Conservation (phyloP, 1,140 invertebrate species). For the Macrotrachela quadricornifera region DNA sequence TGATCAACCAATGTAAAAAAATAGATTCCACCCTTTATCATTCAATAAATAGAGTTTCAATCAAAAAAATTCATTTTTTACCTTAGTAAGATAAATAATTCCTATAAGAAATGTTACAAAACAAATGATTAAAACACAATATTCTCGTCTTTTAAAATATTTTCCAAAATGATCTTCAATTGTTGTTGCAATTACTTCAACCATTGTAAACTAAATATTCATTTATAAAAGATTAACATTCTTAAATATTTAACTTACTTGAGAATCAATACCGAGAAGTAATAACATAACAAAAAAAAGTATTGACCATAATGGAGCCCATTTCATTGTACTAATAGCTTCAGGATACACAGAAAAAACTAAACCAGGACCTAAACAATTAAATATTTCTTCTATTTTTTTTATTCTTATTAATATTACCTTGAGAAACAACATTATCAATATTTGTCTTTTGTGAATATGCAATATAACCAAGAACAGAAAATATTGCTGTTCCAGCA, state of each 20-base stretch:
- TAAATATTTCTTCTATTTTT: not conserved
- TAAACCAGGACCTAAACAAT: slow-evolving; percentile 21
- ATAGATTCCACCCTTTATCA: slow-evolving; percentile 59
- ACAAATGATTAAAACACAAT: slow-evolving; percentile 59
- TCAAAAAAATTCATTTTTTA: slow-evolving; percentile 20
- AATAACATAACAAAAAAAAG: slow-evolving; percentile 28
- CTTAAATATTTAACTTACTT: slow-evolving; percentile 37
- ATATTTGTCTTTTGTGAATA: slow-evolving; percentile 18
- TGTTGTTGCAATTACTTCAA: slow-evolving; percentile 71
- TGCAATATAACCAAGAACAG: slow-evolving; percentile 23
- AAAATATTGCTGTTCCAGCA: slow-evolving; percentile 26
- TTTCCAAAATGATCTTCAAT: slow-evolving; percentile 66
- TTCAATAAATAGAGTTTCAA: not conserved
- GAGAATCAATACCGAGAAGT: slow-evolving; percentile 53
- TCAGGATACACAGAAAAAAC: slow-evolving; percentile 27
- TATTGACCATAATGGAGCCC: slow-evolving; percentile 20
- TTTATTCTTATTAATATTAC: slow-evolving; percentile 14
- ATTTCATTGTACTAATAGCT: slow-evolving; percentile 23
- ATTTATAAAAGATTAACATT: slow-evolving; percentile 6
- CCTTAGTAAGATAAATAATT: slow-evolving; percentile 55
- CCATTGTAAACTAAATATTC: slow-evolving; percentile 46
- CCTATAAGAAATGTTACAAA: slow-evolving; percentile 57
- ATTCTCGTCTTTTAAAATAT: slow-evolving; percentile 57
- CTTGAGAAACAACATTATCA: slow-evolving; percentile 20
- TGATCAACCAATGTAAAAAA: slow-evolving; percentile 77